Percentiles rank a stretch among this genome's conserved stretches.
phyloP scores from a whole-genome alignment of 1,140 invertebrate species.

The Copidosoma floridanum region DNA sequence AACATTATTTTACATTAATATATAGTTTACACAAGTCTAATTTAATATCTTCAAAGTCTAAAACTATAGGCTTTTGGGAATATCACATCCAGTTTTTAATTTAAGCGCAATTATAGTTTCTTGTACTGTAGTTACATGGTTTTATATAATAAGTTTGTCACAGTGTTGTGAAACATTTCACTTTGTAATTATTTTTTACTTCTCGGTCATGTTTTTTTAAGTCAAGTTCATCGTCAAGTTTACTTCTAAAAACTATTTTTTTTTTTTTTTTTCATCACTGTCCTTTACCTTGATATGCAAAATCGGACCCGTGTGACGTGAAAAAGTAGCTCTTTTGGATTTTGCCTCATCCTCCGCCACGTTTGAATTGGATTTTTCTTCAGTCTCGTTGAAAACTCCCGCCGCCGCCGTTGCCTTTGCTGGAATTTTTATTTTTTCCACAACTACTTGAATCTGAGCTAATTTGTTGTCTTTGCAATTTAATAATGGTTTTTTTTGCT shows the following conservation, averaged over 20 bases:
- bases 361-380: slow-evolving; percentile 14
- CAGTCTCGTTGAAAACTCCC: too few species aligned
- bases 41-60: not conserved
- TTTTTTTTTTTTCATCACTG: slow-evolving; percentile 1
- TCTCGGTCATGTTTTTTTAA: slow-evolving; percentile 2
- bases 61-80: slow-evolving; percentile 9
- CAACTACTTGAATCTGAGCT: slow-evolving; percentile 21
- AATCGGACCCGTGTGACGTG: slow-evolving; percentile 52
- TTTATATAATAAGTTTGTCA: slow-evolving; percentile 7
- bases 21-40: slow-evolving; percentile 5
- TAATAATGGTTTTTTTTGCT: slow-evolving; percentile 1
- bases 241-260: not conserved
- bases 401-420: not conserved
- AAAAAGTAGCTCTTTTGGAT: slow-evolving; percentile 35
- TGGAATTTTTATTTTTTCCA: slow-evolving; percentile 19
- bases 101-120: slow-evolving; percentile 1
- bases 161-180: slow-evolving; percentile 14
- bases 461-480: not conserved
- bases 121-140: slow-evolving; percentile 14
- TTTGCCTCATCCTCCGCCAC: slow-evolving; percentile 5
- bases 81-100: slow-evolving; percentile 22
- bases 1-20: slow-evolving; percentile 20
- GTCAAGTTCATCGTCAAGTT: not conserved
- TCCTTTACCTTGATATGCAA: slow-evolving; percentile 55
- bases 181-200: slow-evolving; percentile 15